Evolutionary conservation across 2,797 vertebrate genomes (phyloP).

Genomic region (Moxostoma hubbsi): DNA sequence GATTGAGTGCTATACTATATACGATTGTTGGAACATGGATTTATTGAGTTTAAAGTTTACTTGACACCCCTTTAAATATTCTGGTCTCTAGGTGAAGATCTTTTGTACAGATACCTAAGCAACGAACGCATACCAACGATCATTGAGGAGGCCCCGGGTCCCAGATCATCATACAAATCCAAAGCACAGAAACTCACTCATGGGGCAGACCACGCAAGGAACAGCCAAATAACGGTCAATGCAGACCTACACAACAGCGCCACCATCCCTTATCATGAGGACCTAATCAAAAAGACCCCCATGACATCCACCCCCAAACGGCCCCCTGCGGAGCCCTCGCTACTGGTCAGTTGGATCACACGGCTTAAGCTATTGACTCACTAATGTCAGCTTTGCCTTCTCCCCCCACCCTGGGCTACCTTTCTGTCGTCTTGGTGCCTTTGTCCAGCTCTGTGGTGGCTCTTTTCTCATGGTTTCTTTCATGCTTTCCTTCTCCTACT

Average conservation of each 20-base stretch:
- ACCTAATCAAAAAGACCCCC: conserved; percentile 75
- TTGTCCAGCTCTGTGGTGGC: conserved; percentile 34
- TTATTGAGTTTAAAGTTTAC: background rate
- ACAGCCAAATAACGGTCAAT: conserved; percentile 83
- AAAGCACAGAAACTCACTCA: conserved; percentile 77
- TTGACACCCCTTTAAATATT: background rate
- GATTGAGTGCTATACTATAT: background rate
- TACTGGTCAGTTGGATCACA: conserved; percentile 88
- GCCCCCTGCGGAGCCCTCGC: conserved; percentile 76
- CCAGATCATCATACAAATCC: conserved; percentile 74
- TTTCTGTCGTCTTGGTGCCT: conserved; percentile 38
- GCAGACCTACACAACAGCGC: conserved; percentile 87
- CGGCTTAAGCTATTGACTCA: conserved; percentile 90
- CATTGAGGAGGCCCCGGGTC: conserved; percentile 81
- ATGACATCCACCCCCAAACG: conserved; percentile 70
- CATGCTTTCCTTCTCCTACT: conserved; percentile 15
- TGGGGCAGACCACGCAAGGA: conserved; percentile 86
- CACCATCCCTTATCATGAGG: conserved; percentile 90
- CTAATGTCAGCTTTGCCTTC: conserved; percentile 69
- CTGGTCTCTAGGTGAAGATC: conserved; percentile 76
- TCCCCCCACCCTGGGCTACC: conserved; percentile 5
- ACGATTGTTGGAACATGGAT: background rate
- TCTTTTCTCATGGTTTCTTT: conserved; percentile 38
- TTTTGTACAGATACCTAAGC: conserved; percentile 88
- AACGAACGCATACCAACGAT: conserved; percentile 89